Percentiles rank a stretch among this genome's conserved stretches.
phyloP scores from a whole-genome alignment of 2,113 vertebrate species.

The Podocnemis expansa region DNA sequence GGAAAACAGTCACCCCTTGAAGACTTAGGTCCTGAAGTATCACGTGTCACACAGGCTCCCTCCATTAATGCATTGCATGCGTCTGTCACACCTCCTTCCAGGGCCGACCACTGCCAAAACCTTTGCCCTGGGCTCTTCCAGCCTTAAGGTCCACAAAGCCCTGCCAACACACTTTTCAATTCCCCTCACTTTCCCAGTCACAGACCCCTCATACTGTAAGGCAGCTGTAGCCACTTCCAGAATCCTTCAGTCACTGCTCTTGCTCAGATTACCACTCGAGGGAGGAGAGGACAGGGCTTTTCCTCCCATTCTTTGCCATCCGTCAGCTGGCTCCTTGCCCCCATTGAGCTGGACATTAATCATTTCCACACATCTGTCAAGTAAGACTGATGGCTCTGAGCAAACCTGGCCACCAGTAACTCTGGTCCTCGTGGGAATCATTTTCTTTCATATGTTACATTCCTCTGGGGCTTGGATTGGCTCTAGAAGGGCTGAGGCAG shows the following conservation, averaged over 20 bases:
- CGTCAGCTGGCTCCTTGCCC: background rate
- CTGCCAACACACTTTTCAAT: background rate
- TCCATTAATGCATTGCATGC: too few species aligned
- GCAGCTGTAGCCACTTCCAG: background rate
- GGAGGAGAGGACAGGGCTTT: background rate
- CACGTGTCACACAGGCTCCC: too few species aligned
- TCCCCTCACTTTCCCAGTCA: background rate
- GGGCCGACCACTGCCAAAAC: too few species aligned
- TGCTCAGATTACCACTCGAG: background rate
- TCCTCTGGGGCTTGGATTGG: background rate
- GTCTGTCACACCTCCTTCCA: too few species aligned
- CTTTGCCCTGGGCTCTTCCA: too few species aligned
- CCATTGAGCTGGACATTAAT: background rate
- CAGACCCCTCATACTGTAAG: background rate
- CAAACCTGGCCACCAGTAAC: background rate
- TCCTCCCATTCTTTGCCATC: too few species aligned
- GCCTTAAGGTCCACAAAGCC: too few species aligned
- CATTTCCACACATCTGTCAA: background rate
- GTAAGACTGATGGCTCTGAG: fast-evolving
- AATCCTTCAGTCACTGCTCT: background rate
- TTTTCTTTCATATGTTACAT: background rate
- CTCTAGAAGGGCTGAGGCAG: background rate
- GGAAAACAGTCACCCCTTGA: too few species aligned
- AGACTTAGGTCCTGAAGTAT: too few species aligned
- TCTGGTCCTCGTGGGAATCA: background rate